Conservation (phyloP, 1,140 invertebrate species). For the Danaus plexippus region DNA sequence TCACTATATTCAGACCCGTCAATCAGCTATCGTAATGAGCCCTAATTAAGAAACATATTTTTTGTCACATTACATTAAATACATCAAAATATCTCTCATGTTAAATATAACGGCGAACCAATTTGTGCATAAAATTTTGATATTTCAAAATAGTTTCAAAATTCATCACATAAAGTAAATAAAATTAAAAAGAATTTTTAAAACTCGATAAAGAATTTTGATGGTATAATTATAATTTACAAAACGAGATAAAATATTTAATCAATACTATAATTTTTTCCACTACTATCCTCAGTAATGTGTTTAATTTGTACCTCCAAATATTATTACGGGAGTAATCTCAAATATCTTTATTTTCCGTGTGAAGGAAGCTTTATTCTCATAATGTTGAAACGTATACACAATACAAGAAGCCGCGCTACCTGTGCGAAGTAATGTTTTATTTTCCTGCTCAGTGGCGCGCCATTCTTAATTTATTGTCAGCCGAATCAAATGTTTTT, state of each 20-base stretch:
- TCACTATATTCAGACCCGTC: constrained; percentile 20
- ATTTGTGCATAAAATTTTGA: not conserved
- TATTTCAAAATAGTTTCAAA: constrained; percentile 4
- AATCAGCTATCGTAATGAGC: constrained; percentile 26
- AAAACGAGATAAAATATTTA: no score
- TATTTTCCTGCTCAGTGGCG: constrained; percentile 56
- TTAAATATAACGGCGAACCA: constrained; percentile 11
- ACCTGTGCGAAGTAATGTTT: constrained; percentile 21
- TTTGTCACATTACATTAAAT: constrained; percentile 25
- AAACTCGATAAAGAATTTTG: not conserved
- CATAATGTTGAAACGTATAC: no score
- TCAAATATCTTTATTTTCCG: no score
- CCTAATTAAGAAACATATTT: constrained; percentile 30
- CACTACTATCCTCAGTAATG: no score
- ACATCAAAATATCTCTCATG: constrained; percentile 20
- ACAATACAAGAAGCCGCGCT: constrained; percentile 1
- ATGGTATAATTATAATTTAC: no score
- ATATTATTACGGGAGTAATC: no score
- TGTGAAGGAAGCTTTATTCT: no score
- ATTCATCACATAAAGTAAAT: not conserved
- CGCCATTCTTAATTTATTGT: constrained; percentile 40
- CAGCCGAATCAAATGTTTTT: constrained; percentile 22
- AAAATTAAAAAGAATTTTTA: not conserved
- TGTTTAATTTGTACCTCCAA: no score
- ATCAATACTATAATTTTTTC: no score